These are phyloP conservation scores for Symphodus melops DNA, from an alignment of 2,113 vertebrate species.

Conservation along the genomic window DNA sequence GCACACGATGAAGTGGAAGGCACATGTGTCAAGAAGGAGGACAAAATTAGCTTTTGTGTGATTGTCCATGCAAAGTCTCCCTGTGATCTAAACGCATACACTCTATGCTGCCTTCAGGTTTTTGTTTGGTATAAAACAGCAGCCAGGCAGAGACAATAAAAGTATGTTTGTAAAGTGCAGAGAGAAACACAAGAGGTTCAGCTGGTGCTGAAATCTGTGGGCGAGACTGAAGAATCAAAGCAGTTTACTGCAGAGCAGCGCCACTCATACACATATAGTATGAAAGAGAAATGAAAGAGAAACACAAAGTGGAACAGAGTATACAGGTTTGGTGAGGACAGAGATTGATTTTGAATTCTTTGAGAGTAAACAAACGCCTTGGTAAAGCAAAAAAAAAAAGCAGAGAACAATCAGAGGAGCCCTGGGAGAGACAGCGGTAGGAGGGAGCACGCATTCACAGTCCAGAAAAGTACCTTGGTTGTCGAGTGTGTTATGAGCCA, in stretches of 20 bases:
- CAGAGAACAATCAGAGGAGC: slow-evolving; percentile 31
- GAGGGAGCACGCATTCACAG: slow-evolving; percentile 26
- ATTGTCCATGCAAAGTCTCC: slow-evolving; percentile 23
- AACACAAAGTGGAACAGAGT: slow-evolving; percentile 16
- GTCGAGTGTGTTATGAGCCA: slow-evolving; percentile 92
- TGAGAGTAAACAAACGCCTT: slow-evolving; percentile 48
- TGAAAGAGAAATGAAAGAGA: slow-evolving; percentile 18
- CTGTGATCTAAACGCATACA: neutral
- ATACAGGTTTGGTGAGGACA: slow-evolving; percentile 32
- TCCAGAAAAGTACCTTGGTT: slow-evolving; percentile 86
- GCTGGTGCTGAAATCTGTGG: neutral
- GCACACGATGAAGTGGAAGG: slow-evolving; percentile 47
- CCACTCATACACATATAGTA: neutral
- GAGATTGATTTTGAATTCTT: slow-evolving; percentile 49
- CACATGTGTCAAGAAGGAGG: slow-evolving; percentile 59
- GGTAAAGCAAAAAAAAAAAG: slow-evolving; percentile 41
- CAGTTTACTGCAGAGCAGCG: slow-evolving; percentile 10
- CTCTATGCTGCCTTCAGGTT: neutral
- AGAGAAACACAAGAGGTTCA: neutral
- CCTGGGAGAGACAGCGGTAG: slow-evolving; percentile 31
- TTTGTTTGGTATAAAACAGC: neutral
- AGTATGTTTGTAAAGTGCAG: neutral
- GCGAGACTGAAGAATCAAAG: slow-evolving; percentile 20
- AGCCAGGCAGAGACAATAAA: neutral
- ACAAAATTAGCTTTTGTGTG: slow-evolving; percentile 51